Conservation (phyloP, 2,888 invertebrate species). For the Tetheella fluctuosa region DNA sequence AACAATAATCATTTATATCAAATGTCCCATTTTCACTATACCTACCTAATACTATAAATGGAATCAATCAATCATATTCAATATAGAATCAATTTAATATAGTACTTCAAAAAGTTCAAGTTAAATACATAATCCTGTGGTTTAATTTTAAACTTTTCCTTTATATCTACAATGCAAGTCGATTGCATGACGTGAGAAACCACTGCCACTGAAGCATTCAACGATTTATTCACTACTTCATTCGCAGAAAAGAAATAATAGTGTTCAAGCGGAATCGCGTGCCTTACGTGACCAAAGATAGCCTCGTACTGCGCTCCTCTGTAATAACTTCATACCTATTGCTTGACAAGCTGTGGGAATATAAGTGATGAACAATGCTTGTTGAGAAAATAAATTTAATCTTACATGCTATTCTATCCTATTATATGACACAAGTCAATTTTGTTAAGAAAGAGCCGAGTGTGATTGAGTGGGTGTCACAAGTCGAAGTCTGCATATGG, state of each 20-base stretch:
- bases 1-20: constrained; percentile 1
- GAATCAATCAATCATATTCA: too few relatives aligned
- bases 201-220: not conserved
- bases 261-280: constrained; percentile 37
- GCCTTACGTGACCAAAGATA: constrained; percentile 40
- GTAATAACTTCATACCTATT: not conserved
- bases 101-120: too few relatives aligned
- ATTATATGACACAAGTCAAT: too few relatives aligned
- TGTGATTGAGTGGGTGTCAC: too few relatives aligned
- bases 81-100: too few relatives aligned
- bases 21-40: not conserved
- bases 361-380: not conserved
- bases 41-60: not conserved
- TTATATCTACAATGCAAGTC: not conserved
- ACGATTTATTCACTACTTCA: constrained; percentile 20
- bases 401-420: not conserved
- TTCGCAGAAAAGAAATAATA: constrained; percentile 20
- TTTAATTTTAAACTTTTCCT: not conserved
- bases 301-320: constrained; percentile 2
- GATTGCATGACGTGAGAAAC: not conserved
- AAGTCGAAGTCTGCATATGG: too few relatives aligned
- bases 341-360: not conserved
- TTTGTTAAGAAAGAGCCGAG: too few relatives aligned
- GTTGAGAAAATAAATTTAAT: not conserved
- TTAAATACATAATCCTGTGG: not conserved